phyloP scores from a whole-genome alignment of 2,113 vertebrate species.

The Lophochroa leadbeateri region DNA sequence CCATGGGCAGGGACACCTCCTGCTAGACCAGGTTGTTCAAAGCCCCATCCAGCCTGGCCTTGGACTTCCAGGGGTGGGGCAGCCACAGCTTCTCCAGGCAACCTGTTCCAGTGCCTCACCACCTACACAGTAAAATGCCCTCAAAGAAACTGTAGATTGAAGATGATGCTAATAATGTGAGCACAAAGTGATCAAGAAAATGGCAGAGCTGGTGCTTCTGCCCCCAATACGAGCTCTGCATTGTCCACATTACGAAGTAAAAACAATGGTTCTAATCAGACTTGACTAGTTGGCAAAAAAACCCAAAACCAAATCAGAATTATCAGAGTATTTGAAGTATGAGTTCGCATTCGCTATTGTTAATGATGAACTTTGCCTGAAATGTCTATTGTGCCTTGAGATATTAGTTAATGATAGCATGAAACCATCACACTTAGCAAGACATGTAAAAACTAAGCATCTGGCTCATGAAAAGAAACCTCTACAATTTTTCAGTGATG shows the following conservation, averaged over 20 bases:
- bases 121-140: not conserved
- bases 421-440: not conserved
- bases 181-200: not conserved
- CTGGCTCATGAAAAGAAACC: not conserved
- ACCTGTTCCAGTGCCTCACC: not conserved
- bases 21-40: not conserved
- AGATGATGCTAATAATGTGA: not conserved
- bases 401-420: not conserved
- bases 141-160: not conserved
- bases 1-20: not conserved
- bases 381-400: not conserved
- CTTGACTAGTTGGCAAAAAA: not conserved
- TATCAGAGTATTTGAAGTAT: not conserved
- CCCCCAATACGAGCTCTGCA: not conserved
- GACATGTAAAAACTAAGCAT: not conserved
- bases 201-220: not conserved
- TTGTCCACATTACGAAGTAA: not conserved
- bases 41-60: not conserved
- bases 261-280: not conserved
- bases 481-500: not conserved
- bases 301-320: accelerated
- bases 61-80: not conserved
- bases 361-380: not conserved
- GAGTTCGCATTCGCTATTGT: not conserved
- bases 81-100: not conserved